Conservation (phyloP, 30 jellyfish, hydroid and myxozoan species). For the Cassiopea andromeda region DNA sequence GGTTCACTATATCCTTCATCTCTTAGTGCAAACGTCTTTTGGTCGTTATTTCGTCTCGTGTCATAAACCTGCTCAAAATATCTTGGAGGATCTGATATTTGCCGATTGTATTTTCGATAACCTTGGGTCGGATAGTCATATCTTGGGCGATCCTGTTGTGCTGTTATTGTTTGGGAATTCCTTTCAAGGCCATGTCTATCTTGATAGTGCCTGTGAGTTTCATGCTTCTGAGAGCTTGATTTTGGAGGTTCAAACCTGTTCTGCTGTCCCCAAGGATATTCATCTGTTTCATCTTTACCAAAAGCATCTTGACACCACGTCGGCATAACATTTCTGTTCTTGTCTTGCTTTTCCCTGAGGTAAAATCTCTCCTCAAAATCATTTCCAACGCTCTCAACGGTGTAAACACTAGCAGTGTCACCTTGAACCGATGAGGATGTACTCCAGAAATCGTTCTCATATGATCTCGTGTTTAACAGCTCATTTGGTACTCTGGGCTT, state of each 20-base stretch:
- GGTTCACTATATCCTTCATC: conserved; percentile 9
- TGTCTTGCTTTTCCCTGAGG: conserved; percentile 14
- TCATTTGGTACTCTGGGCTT: conserved; percentile 52
- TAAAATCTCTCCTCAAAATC: conserved; percentile 47
- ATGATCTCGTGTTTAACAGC: conserved; percentile 17
- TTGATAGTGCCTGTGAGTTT: conserved; percentile 4
- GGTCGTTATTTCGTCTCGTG: conserved; percentile 2
- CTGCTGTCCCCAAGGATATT: neutral
- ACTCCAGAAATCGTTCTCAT: conserved; percentile 64
- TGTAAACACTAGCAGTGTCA: conserved; percentile 44
- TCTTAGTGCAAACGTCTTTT: neutral
- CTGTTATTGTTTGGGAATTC: neutral
- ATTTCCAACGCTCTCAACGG: conserved; percentile 45
- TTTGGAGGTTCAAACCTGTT: conserved; percentile 35
- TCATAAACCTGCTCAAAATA: conserved; percentile 15
- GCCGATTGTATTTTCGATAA: conserved; percentile 7
- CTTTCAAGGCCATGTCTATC: neutral
- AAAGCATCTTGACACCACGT: conserved; percentile 20
- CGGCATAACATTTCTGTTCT: conserved; percentile 6
- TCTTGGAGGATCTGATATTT: conserved; percentile 10
- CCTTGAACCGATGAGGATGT: conserved; percentile 50
- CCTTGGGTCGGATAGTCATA: conserved; percentile 10
- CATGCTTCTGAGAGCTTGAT: neutral
- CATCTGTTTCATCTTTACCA: neutral
- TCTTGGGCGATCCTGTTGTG: conserved; percentile 17